Percentiles rank a stretch among this genome's conserved stretches.
Conservation (phyloP, 2,797 vertebrate species). For the Lutjanus argentimaculatus region DNA sequence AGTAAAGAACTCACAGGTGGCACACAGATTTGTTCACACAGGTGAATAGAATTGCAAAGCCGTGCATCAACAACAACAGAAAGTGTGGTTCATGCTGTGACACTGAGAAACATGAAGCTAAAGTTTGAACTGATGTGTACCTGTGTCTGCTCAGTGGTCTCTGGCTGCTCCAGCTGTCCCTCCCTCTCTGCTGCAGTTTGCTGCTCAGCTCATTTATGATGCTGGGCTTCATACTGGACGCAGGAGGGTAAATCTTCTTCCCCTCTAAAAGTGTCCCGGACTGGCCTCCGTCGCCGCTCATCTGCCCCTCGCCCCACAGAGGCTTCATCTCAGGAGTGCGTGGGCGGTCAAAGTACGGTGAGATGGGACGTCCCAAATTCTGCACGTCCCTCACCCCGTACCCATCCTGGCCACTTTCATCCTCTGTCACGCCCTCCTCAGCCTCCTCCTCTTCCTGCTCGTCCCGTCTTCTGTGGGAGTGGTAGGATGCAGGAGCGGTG, state of each 20-base stretch:
- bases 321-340: slow-evolving; percentile 87
- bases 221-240: slow-evolving; percentile 92
- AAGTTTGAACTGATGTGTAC: slow-evolving; percentile 68
- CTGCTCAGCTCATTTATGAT: slow-evolving; percentile 94
- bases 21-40: slow-evolving; percentile 21
- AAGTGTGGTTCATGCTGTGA: slow-evolving; percentile 5
- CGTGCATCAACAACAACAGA: slow-evolving; percentile 14
- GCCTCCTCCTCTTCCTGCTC: slow-evolving; percentile 82
- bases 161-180: slow-evolving; percentile 87
- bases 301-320: slow-evolving; percentile 83
- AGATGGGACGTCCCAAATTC: slow-evolving; percentile 82
- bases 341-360: slow-evolving; percentile 86
- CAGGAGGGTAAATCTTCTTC: slow-evolving; percentile 86
- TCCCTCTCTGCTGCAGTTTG: slow-evolving; percentile 93
- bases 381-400: slow-evolving; percentile 81
- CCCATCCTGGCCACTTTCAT: slow-evolving; percentile 76
- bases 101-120: not conserved
- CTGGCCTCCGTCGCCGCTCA: slow-evolving; percentile 70
- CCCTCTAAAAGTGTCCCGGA: slow-evolving; percentile 80
- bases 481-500: slow-evolving; percentile 83
- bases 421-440: slow-evolving; percentile 75
- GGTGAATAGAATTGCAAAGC: slow-evolving; percentile 1
- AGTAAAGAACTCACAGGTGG: slow-evolving; percentile 8
- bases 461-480: slow-evolving; percentile 82
- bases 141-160: slow-evolving; percentile 89